phyloP scores from a whole-genome alignment of 2,797 vertebrate genomes.

The Poecilia velifera region DNA sequence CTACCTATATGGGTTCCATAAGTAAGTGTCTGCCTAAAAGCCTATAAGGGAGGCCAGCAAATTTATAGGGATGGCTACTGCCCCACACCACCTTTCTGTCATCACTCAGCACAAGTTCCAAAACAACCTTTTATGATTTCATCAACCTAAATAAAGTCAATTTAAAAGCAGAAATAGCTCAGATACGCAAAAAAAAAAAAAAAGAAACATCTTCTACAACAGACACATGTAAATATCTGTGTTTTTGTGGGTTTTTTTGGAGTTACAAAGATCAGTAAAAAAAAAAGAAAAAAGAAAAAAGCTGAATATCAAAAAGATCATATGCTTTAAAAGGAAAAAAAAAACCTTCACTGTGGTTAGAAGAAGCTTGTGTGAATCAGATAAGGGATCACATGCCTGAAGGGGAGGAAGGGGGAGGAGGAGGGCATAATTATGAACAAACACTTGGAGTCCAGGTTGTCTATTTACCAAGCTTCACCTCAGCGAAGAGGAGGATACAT shows the following conservation, averaged over 20 bases:
- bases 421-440: slow-evolving; percentile 35
- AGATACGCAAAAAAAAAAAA: neutral
- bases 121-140: slow-evolving; percentile 29
- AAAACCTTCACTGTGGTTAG: slow-evolving; percentile 9
- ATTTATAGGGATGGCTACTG: neutral
- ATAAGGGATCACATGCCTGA: slow-evolving; percentile 68
- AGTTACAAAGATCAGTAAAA: neutral
- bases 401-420: neutral
- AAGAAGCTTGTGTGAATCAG: slow-evolving; percentile 37
- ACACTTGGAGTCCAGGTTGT: slow-evolving; percentile 10
- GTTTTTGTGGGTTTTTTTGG: neutral
- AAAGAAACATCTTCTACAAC: neutral
- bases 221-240: neutral
- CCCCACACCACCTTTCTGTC: neutral
- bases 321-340: slow-evolving; percentile 3
- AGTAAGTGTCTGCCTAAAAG: neutral
- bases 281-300: neutral
- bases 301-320: neutral
- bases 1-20: neutral
- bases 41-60: neutral
- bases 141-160: slow-evolving; percentile 16
- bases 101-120: slow-evolving; percentile 28
- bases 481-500: neutral
- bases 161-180: neutral
- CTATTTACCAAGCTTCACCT: slow-evolving; percentile 20